Conservation (phyloP, 2,797 vertebrate species). For the Aeoliscus strigatus region DNA sequence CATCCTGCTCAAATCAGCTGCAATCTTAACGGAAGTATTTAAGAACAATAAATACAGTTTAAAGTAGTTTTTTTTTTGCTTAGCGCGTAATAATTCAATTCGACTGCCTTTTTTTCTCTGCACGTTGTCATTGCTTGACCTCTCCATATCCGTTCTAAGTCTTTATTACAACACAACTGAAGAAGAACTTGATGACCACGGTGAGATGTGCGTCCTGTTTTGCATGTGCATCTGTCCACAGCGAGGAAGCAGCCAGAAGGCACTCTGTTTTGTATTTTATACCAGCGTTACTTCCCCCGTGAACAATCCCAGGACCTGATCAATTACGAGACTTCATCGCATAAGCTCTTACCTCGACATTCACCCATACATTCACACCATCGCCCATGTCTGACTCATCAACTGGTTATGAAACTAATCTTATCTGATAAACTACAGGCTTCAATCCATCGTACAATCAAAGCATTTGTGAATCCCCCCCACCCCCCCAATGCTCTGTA, state of each 20-base stretch:
- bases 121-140: no score
- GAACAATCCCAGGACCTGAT: neutral
- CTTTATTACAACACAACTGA: no score
- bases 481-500: neutral
- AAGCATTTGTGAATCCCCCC: neutral
- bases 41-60: no score
- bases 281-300: neutral
- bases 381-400: neutral
- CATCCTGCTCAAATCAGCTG: neutral
- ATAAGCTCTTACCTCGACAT: no score
- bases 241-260: constrained; percentile 1
- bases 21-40: no score
- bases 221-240: neutral
- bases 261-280: neutral
- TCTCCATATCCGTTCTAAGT: no score
- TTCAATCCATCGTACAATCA: constrained; percentile 1
- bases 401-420: neutral
- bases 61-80: no score
- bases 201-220: no score
- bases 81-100: no score
- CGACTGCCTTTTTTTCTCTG: no score
- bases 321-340: constrained; percentile 1
- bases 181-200: no score
- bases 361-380: no score
- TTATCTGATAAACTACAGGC: neutral